Base-by-base conservation (phyloP, 2,888 invertebrate species). In the Dinocampus coccinellae region DNA sequence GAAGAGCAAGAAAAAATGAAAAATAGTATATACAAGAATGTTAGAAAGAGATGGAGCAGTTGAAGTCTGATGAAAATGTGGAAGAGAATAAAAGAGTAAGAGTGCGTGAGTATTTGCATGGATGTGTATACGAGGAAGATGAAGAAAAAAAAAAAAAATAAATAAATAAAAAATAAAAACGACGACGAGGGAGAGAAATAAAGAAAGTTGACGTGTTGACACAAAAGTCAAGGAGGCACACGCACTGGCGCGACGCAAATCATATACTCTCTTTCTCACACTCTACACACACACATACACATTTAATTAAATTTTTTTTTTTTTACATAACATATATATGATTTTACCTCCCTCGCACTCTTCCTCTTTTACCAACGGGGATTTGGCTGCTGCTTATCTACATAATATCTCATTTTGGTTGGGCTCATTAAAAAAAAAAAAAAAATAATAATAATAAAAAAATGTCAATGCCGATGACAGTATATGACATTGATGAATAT, bases 161-260 rank as follows among this genome's bases (percentile, higher is more conserved):
- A 53, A n/a, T n/a, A 53, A 63, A 52, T 61, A 24, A 67, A 13
- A 26, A 22, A 72, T 55, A 65, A 26, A 61, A 22, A 39, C 10
- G 22, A 62, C 67, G 39, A 63, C 64, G 22, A 67, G 65, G 62
- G 64, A 39, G 26, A 29, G 57, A 29, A 68, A 53, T 58, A 57
- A 65, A 70, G 60, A 58, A 47, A 66, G 53, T 65, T 65, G 55
- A 55, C 55, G 53, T 64, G 65, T 60, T 69, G 70, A 71, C 67
- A 74, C 47, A 58, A 67, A 73, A 69, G 34, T 47, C 11, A 55
- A 63, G 57, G 70, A 69, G 55, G 47, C 42, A 47, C 52, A 62
- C 34, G 39, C 36, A 39, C n/a, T 39, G 42, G 3, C 13, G 11
- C 13, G 26, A 55, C 22, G n/a, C n/a, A 11, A 34, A 39, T 62